Percentiles rank a stretch among this genome's conserved stretches.
Conservation (phyloP, 2,797 vertebrate species). For the Gobio occitaniae region DNA sequence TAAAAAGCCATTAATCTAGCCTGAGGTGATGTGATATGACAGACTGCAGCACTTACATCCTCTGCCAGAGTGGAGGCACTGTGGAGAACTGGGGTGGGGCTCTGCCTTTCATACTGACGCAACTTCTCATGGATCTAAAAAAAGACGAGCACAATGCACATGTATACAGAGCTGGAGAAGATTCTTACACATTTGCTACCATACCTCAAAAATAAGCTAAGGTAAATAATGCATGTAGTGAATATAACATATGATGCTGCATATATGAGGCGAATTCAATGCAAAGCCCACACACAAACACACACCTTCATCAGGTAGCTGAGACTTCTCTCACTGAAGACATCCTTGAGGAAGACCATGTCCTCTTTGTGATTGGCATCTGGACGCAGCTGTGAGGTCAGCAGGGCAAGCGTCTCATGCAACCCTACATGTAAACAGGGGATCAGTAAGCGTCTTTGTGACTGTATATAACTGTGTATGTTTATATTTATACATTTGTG, state of each 20-base stretch:
- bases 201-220: neutral
- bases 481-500: slow-evolving; percentile 36
- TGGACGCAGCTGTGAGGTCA: slow-evolving; percentile 93
- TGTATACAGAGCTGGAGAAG: neutral
- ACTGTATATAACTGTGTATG: slow-evolving; percentile 28
- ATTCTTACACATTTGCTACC: neutral
- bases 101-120: slow-evolving; percentile 92
- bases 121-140: slow-evolving; percentile 93
- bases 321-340: slow-evolving; percentile 95
- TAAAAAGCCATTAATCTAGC: slow-evolving; percentile 25
- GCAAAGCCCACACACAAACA: neutral
- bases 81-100: slow-evolving; percentile 90
- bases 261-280: neutral
- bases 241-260: neutral
- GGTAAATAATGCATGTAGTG: neutral
- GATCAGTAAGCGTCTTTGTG: slow-evolving; percentile 7
- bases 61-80: slow-evolving; percentile 91
- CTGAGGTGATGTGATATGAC: neutral
- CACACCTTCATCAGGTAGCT: slow-evolving; percentile 92
- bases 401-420: slow-evolving; percentile 92
- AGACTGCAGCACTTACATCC: slow-evolving; percentile 82
- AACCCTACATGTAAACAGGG: slow-evolving; percentile 78
- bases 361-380: slow-evolving; percentile 96
- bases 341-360: slow-evolving; percentile 92
- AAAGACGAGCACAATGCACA: slow-evolving; percentile 1